phyloP scores from a whole-genome alignment of 2,113 vertebrate genomes.

The Xiphophorus couchianus region DNA sequence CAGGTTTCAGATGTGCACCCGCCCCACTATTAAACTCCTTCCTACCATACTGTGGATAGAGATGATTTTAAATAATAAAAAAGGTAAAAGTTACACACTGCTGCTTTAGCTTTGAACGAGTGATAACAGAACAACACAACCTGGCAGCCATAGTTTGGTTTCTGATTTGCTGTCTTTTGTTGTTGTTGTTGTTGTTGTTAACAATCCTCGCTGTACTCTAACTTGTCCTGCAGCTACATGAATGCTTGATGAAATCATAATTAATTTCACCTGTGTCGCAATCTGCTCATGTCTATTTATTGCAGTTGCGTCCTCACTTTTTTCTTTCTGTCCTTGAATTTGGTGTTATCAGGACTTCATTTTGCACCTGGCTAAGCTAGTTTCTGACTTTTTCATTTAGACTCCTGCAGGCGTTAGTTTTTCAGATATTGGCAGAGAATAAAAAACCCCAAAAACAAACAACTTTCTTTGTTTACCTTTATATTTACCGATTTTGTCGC shows the following conservation, averaged over 20 bases:
- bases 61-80: too few relatives aligned
- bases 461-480: neutral
- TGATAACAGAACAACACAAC: too few relatives aligned
- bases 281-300: neutral
- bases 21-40: too few relatives aligned
- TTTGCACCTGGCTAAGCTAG: neutral
- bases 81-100: too few relatives aligned
- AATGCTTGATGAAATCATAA: neutral
- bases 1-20: too few relatives aligned
- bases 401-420: neutral
- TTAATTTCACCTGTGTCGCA: conserved; percentile 1
- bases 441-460: too few relatives aligned
- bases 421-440: neutral
- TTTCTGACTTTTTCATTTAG: neutral
- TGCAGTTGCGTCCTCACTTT: too few relatives aligned
- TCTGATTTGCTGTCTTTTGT: neutral
- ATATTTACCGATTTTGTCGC: neutral
- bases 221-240: neutral
- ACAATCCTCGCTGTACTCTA: neutral
- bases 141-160: neutral
- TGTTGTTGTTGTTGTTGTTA: too few relatives aligned
- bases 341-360: neutral
- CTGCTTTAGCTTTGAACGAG: too few relatives aligned
- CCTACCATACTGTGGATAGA: too few relatives aligned
- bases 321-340: neutral